phyloP scores from a whole-genome alignment of 2,888 invertebrate genomes.

The Diadromus collaris region DNA sequence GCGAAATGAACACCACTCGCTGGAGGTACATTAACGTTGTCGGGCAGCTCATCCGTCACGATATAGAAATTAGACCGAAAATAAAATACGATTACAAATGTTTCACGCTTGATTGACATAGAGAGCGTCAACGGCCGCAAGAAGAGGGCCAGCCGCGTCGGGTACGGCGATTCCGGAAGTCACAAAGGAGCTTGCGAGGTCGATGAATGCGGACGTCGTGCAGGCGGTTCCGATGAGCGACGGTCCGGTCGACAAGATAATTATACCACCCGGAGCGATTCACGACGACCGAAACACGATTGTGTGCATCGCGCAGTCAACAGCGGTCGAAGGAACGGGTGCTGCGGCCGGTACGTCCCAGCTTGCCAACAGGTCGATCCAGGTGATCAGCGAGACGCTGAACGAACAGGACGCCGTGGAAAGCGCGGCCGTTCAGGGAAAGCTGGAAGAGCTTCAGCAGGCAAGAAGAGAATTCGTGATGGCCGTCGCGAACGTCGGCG shows the following conservation, averaged over 20 bases:
- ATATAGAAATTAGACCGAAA: not conserved
- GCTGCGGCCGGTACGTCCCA: not conserved
- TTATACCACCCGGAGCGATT: slow-evolving; percentile 72
- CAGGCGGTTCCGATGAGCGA: slow-evolving; percentile 70
- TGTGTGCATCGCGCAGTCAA: slow-evolving; percentile 66
- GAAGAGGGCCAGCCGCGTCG: slow-evolving; percentile 22
- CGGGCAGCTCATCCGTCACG: too few relatives aligned
- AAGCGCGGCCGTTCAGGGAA: slow-evolving; percentile 65
- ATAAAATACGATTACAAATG: not conserved
- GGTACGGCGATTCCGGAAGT: slow-evolving; percentile 60
- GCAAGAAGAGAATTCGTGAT: slow-evolving; percentile 75
- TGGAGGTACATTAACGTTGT: too few relatives aligned
- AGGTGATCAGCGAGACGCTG: slow-evolving; percentile 68
- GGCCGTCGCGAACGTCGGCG: slow-evolving; percentile 72
- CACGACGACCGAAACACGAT: slow-evolving; percentile 69
- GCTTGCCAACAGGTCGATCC: slow-evolving; percentile 68
- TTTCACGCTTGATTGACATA: not conserved
- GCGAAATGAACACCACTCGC: too few relatives aligned
- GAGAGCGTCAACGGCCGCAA: not conserved
- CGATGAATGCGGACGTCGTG: slow-evolving; percentile 72
- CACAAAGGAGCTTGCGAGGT: slow-evolving; percentile 67
- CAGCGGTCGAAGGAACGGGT: not conserved
- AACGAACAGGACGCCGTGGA: slow-evolving; percentile 73
- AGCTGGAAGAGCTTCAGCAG: slow-evolving; percentile 71
- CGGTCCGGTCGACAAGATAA: slow-evolving; percentile 68